Percentiles rank a stretch among this genome's conserved stretches.
Conservation (phyloP, 2,113 vertebrate genomes). For the Hoplias malabaricus region DNA sequence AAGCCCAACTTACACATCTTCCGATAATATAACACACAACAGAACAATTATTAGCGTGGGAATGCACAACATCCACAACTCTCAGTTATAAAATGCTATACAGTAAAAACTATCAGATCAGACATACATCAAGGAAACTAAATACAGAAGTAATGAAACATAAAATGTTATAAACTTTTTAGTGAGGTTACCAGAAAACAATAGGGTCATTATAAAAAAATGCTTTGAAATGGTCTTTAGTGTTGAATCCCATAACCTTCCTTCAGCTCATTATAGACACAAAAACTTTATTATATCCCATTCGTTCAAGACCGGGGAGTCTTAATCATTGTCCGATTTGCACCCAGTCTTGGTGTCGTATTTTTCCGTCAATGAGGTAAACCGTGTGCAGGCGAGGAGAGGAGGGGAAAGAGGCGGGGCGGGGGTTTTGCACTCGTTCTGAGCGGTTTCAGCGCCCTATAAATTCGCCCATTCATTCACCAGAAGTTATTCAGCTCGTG, state of each 20-base stretch:
- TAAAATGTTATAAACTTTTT: not conserved
- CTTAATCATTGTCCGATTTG: conserved; percentile 41
- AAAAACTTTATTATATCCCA: too few relatives aligned
- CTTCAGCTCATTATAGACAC: not conserved
- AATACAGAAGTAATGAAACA: too few relatives aligned
- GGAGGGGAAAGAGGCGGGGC: conserved; percentile 10
- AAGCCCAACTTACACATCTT: too few relatives aligned
- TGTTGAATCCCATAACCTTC: not conserved
- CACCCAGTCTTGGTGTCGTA: conserved; percentile 33
- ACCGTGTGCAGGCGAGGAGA: conserved; percentile 40
- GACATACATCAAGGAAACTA: too few relatives aligned
- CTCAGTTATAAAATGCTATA: too few relatives aligned
- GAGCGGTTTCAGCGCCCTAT: conserved; percentile 46
- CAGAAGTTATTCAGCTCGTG: conserved; percentile 19
- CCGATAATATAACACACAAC: too few relatives aligned
- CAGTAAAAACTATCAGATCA: too few relatives aligned
- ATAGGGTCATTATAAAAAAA: too few relatives aligned
- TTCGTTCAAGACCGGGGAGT: too few relatives aligned
- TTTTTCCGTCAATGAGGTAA: not conserved
- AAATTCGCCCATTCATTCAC: conserved; percentile 27
- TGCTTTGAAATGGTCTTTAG: too few relatives aligned
- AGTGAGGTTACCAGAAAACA: not conserved
- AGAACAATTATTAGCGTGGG: too few relatives aligned
- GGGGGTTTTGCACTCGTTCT: conserved; percentile 67
- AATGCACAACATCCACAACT: too few relatives aligned